Percentiles rank a stretch among this genome's conserved stretches.
Evolutionary conservation across 53 echinoderm and acorn worm genomes (phyloP).

Genomic region (Holothuria leucospilota): DNA sequence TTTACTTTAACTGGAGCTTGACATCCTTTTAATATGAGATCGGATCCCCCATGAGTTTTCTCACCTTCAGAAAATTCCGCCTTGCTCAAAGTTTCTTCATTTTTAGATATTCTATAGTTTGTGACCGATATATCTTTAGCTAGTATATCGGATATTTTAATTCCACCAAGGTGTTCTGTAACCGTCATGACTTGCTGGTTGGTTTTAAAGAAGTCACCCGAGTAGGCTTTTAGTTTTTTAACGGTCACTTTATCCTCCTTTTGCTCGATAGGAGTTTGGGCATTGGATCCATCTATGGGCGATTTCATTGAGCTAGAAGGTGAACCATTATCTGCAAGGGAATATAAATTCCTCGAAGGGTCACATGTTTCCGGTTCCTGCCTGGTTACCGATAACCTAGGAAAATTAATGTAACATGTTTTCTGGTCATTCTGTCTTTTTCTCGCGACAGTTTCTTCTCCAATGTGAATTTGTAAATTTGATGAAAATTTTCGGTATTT

Average conservation of each 20-base stretch:
- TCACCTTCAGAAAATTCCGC: no score
- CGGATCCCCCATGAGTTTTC: neutral
- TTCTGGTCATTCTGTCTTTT: constrained; percentile 1
- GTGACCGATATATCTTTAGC: neutral
- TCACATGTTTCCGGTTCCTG: neutral
- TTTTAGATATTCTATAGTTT: neutral
- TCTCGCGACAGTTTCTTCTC: no score
- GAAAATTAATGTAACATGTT: constrained; percentile 30
- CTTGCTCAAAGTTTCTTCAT: neutral
- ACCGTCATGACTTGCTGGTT: neutral
- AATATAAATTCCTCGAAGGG: neutral
- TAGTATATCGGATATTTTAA: constrained; percentile 21
- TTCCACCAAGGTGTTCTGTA: constrained; percentile 2
- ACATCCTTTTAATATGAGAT: constrained; percentile 14
- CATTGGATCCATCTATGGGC: neutral
- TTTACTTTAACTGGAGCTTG: constrained; percentile 10
- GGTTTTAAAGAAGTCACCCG: constrained; percentile 4
- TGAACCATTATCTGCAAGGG: no score
- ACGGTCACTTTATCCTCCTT: neutral
- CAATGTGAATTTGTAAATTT: no score
- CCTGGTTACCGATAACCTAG: neutral
- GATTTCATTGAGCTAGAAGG: neutral
- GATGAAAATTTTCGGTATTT: no score
- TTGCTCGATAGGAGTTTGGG: neutral
- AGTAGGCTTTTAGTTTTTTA: constrained; percentile 13